These are phyloP conservation scores for Octodonta nipae DNA, from an alignment of 2,888 invertebrate species.

Conservation along the genomic window DNA sequence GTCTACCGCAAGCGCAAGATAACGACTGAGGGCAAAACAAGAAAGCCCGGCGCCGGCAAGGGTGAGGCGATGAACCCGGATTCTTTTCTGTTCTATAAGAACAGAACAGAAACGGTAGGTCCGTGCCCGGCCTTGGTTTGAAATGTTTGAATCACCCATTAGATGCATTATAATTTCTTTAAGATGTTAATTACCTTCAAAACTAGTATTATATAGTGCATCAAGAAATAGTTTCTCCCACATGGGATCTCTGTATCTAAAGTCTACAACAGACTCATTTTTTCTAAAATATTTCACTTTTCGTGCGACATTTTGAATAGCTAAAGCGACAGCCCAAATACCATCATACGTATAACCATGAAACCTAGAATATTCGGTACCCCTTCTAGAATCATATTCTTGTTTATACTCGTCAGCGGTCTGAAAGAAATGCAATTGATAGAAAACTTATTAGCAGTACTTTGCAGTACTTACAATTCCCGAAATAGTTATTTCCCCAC, in stretches of 20 bases:
- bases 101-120: too few species aligned
- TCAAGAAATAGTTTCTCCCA: slow-evolving; percentile 81
- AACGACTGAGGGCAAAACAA: not conserved
- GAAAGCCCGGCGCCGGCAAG: too few species aligned
- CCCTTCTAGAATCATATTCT: slow-evolving; percentile 71
- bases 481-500: slow-evolving; percentile 73
- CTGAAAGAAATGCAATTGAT: slow-evolving; percentile 39
- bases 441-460: not conserved
- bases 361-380: slow-evolving; percentile 78
- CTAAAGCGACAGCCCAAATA: slow-evolving; percentile 93
- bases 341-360: slow-evolving; percentile 98
- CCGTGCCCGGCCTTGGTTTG: too few species aligned
- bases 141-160: not conserved
- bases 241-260: slow-evolving; percentile 68
- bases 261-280: slow-evolving; percentile 69
- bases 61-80: too few species aligned
- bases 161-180: too few species aligned
- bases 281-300: slow-evolving; percentile 53
- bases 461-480: slow-evolving; percentile 61
- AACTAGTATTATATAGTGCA: slow-evolving; percentile 81
- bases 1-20: too few species aligned
- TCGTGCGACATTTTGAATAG: slow-evolving; percentile 80
- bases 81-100: too few species aligned
- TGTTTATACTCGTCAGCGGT: slow-evolving; percentile 77
- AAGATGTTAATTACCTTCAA: slow-evolving; percentile 85